phyloP scores from a whole-genome alignment of 1,140 invertebrate species.

The Dendrolimus kikuchii region DNA sequence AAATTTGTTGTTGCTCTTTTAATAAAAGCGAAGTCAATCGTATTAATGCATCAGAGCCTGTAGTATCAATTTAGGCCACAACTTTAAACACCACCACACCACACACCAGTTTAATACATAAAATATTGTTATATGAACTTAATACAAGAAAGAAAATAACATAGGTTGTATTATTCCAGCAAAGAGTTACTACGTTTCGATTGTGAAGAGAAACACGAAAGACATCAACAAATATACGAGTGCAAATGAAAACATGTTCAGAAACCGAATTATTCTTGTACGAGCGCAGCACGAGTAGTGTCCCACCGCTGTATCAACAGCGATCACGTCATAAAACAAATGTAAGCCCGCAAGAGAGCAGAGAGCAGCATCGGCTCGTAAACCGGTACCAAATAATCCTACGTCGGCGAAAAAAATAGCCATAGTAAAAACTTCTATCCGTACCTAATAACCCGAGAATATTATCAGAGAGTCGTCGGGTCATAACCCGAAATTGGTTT shows the following conservation, averaged over 20 bases:
- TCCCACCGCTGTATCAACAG: constrained; percentile 15
- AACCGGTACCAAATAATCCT: constrained; percentile 61
- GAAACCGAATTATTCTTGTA: background rate
- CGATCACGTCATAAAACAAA: constrained; percentile 47
- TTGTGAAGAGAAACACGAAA: too few relatives aligned
- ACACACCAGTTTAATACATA: too few relatives aligned
- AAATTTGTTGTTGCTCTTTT: too few relatives aligned
- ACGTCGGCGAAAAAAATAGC: constrained; percentile 55
- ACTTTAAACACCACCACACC: too few relatives aligned
- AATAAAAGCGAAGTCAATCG: too few relatives aligned
- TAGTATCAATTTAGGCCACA: too few relatives aligned
- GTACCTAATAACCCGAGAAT: constrained; percentile 62
- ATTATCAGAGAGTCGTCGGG: constrained; percentile 69
- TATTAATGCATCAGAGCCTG: too few relatives aligned
- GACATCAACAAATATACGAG: too few relatives aligned
- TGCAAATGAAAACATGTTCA: background rate
- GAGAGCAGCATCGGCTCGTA: constrained; percentile 42
- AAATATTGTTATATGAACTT: too few relatives aligned
- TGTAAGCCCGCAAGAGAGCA: constrained; percentile 35
- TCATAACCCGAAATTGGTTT: constrained; percentile 72
- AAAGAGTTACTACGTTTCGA: too few relatives aligned
- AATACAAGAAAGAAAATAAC: too few relatives aligned
- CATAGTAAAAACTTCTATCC: constrained; percentile 63
- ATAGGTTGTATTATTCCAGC: too few relatives aligned
- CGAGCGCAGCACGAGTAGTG: background rate